Evolutionary conservation across 2,797 vertebrate genomes (phyloP), one percentile per base, ranked within the genome.

Genomic region (Leptodactylus fallax): DNA sequence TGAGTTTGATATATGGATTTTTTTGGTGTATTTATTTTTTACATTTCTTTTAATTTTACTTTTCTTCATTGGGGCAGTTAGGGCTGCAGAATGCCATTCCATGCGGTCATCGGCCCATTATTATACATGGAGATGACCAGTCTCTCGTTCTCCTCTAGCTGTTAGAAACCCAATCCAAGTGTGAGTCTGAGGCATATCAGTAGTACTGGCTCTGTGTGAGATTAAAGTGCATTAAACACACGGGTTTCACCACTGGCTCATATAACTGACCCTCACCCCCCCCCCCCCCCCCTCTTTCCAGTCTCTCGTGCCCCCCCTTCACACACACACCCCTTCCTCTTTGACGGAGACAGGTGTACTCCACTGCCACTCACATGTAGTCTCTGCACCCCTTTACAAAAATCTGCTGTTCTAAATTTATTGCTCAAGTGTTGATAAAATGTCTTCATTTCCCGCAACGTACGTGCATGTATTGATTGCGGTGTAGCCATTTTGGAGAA

Each of bases 161-260:
- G 79, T 69, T 25, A 82, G 84, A 77, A 89, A 89, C 87, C 85
- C 53, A 71, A 89, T 83, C 84, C 63, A 8, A 72, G 84, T 89
- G 84, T 61, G 83, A 82, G 84, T 69, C 69, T 69, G 79, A 60
- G 72, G 87, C 83, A 56, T 88, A 79, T 85, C 87, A 82, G 83
- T 82, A 83, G 87, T 81, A 25, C 84, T 78, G 87, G 71, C 78
- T 86, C 83, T 86, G 87, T 69, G 84, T n/a, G 79, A 89, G 87
- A 89, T 86, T 86, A 86, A 89, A 89, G 87, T 78, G 87, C 79
- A 89, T 89, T 86, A 89, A 86, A 89, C 72, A 86, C 85, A 81
- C 56, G 63, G 79, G 69, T 69, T 67, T 85, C 79, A 61, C 79
- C 84, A 69, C 10, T 25, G 87, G 83, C 84, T 89, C 88, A 79